Evolutionary conservation across 2,888 invertebrate species (phyloP).

Genomic region (Cryptocephalus moraei): DNA sequence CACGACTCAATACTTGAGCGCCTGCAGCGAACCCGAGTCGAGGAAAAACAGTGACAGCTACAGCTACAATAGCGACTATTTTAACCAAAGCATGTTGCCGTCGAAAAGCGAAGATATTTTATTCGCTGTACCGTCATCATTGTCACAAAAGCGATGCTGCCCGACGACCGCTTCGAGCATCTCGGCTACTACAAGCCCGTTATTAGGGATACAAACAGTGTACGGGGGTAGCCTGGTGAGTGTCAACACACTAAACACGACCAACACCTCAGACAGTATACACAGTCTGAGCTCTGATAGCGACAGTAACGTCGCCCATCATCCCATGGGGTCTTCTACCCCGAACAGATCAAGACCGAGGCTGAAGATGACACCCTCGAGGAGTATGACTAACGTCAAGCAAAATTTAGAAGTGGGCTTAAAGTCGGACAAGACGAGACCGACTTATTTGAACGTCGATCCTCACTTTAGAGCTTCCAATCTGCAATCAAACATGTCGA

Average conservation of each 20-base stretch:
- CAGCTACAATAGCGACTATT: constrained; percentile 28
- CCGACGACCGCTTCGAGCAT: constrained; percentile 49
- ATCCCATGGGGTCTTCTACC: constrained; percentile 42
- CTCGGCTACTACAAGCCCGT: constrained; percentile 61
- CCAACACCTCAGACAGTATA: constrained; percentile 52
- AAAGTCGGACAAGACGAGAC: constrained; percentile 23
- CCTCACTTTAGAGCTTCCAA: constrained; percentile 23
- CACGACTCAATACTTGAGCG: constrained; percentile 46
- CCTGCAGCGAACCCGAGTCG: constrained; percentile 37
- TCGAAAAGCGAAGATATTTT: constrained; percentile 74
- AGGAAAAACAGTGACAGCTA: constrained; percentile 33
- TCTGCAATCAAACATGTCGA: constrained; percentile 33
- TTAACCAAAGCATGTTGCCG: constrained; percentile 51
- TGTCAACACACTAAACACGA: constrained; percentile 48
- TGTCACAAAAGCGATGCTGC: constrained; percentile 21
- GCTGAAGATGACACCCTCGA: constrained; percentile 49
- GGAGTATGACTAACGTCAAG: constrained; percentile 54
- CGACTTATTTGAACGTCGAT: constrained; percentile 27
- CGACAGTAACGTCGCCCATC: constrained; percentile 48
- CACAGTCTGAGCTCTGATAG: constrained; percentile 59
- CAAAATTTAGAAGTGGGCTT: constrained; percentile 26
- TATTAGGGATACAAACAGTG: constrained; percentile 50
- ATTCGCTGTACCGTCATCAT: constrained; percentile 29
- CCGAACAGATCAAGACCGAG: constrained; percentile 37
- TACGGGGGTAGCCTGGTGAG: constrained; percentile 55